Conservation (phyloP, 2,113 vertebrate species). For the Onychostruthus taczanowskii region DNA sequence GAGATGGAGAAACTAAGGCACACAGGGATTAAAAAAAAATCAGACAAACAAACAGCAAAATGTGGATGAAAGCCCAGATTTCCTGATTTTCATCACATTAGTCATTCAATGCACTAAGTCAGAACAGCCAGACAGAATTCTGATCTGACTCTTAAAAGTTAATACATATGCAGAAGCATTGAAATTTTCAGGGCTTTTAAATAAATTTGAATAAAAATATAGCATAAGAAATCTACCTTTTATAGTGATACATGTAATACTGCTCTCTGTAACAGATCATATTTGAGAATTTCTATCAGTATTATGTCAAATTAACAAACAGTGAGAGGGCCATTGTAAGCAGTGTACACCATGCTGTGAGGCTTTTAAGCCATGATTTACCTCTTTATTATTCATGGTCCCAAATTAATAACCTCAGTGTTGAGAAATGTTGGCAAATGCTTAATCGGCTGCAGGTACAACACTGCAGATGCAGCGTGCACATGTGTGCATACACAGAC, state of each 20-base stretch:
- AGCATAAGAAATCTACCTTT: not conserved
- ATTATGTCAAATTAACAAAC: not conserved
- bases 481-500: too few relatives aligned
- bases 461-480: not conserved
- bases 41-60: not conserved
- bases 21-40: not conserved
- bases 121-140: constrained; percentile 31
- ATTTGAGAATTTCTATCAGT: not conserved
- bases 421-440: not conserved
- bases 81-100: not conserved
- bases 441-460: not conserved
- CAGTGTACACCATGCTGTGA: not conserved
- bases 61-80: not conserved
- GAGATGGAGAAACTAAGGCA: not conserved
- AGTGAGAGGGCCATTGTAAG: not conserved
- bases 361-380: not conserved
- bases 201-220: constrained; percentile 24
- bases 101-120: not conserved
- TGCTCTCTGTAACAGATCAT: not conserved
- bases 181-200: not conserved
- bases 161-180: not conserved
- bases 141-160: not conserved
- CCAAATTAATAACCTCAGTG: not conserved
- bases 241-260: not conserved
- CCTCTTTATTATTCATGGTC: not conserved